A percentile compares a stretch with the other conserved stretches of the same genome.
These are phyloP conservation scores for Neodiprion pinetum DNA, from an alignment of 1,140 invertebrate species.

Conservation along the genomic window DNA sequence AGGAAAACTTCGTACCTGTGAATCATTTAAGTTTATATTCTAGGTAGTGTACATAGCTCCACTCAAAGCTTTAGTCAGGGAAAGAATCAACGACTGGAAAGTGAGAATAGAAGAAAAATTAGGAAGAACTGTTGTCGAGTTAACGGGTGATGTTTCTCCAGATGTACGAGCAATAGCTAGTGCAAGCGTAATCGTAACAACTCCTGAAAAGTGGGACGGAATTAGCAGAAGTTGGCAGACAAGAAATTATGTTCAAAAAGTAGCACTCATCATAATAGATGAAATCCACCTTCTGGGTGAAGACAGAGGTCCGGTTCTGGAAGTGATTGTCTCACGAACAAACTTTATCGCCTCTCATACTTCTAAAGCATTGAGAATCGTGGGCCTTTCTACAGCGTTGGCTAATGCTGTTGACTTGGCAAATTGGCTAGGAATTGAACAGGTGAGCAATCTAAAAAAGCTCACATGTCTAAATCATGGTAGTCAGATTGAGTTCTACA, in stretches of 20 bases:
- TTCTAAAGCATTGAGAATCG: conserved; percentile 77
- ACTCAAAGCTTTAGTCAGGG: conserved; percentile 95
- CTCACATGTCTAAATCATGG: no score
- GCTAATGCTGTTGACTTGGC: conserved; percentile 97
- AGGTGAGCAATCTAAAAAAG: conserved; percentile 51
- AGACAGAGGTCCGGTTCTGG: conserved; percentile 84
- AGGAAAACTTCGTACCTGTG: not conserved
- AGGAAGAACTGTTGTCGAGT: conserved; percentile 89
- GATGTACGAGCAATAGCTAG: conserved; percentile 84
- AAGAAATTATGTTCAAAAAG: conserved; percentile 91
- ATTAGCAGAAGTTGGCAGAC: conserved; percentile 98
- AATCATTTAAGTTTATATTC: conserved; percentile 35
- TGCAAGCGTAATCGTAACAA: conserved; percentile 96
- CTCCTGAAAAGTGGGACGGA: conserved; percentile 99
- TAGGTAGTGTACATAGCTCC: conserved; percentile 98
- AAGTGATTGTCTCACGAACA: conserved; percentile 87
- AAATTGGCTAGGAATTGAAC: conserved; percentile 92
- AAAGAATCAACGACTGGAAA: conserved; percentile 97
- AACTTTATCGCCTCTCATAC: conserved; percentile 94
- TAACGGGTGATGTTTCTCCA: conserved; percentile 96
- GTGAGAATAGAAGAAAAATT: conserved; percentile 81
- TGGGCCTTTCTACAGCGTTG: conserved; percentile 96
- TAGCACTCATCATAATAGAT: conserved; percentile 95
- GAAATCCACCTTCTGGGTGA: conserved; percentile 97
- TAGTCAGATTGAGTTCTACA: not conserved